These are phyloP conservation scores for Vanessa cardui DNA, from an alignment of 2,888 invertebrate species.

Conservation along the genomic window DNA sequence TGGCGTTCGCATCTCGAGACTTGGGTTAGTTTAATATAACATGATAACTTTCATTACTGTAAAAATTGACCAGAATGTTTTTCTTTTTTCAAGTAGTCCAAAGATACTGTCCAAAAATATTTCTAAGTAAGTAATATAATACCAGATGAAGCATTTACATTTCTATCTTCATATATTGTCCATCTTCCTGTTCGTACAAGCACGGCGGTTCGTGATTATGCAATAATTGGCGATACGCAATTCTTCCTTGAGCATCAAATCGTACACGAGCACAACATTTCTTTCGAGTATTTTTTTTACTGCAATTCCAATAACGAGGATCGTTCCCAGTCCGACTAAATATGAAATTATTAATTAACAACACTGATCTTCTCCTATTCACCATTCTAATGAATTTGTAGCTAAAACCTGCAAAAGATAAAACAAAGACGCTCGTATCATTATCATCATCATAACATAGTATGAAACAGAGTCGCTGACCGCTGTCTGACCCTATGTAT, in stretches of 20 bases:
- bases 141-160: too few relatives aligned
- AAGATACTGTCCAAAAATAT: too few relatives aligned
- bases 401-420: conserved; percentile 32
- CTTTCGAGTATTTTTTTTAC: conserved; percentile 40
- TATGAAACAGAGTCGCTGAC: too few relatives aligned
- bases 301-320: conserved; percentile 48
- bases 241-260: conserved; percentile 38
- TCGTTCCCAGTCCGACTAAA: conserved; percentile 45
- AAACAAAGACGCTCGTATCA: background rate
- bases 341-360: conserved; percentile 40
- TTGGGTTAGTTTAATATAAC: too few relatives aligned
- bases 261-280: conserved; percentile 47
- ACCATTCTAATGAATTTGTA: conserved; percentile 39
- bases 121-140: too few relatives aligned
- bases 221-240: conserved; percentile 26
- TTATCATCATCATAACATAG: too few relatives aligned
- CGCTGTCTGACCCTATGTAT: too few relatives aligned
- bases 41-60: too few relatives aligned
- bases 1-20: too few relatives aligned
- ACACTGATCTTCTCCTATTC: conserved; percentile 38
- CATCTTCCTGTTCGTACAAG: conserved; percentile 35
- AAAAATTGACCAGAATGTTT: too few relatives aligned
- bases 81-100: too few relatives aligned
- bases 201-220: conserved; percentile 41
- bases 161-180: conserved; percentile 14